phyloP scores from a whole-genome alignment of 2,888 invertebrate species.

The Diarsia mendica region DNA sequence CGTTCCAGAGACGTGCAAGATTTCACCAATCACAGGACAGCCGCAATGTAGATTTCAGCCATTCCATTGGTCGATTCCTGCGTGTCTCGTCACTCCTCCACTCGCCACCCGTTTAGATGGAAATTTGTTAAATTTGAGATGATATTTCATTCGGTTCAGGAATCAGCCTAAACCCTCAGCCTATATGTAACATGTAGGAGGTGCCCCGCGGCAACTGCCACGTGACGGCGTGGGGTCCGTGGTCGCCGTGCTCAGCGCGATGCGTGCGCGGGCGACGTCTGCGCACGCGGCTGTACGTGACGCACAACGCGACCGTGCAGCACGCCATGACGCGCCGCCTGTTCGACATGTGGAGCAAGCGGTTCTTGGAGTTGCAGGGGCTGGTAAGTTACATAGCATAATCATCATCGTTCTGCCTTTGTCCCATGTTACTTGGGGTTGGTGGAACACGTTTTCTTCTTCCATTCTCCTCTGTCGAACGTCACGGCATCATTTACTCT shows the following conservation, averaged over 20 bases:
- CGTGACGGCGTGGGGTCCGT: slow-evolving; percentile 93
- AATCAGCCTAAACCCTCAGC: neutral
- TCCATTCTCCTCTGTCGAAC: no score
- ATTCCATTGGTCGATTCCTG: neutral
- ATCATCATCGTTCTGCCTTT: neutral
- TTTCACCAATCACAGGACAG: neutral
- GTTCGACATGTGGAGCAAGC: slow-evolving; percentile 75
- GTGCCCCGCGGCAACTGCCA: slow-evolving; percentile 87
- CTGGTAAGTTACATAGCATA: slow-evolving; percentile 69
- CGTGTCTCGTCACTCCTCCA: neutral
- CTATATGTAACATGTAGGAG: slow-evolving; percentile 70
- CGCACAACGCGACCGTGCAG: slow-evolving; percentile 74
- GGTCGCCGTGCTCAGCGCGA: slow-evolving; percentile 94
- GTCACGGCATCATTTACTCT: no score
- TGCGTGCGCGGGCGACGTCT: slow-evolving; percentile 93
- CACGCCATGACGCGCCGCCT: slow-evolving; percentile 73
- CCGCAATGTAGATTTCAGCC: neutral
- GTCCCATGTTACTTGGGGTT: no score
- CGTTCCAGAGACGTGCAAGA: neutral
- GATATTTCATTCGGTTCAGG: neutral
- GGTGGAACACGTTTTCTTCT: no score
- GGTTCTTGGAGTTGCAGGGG: slow-evolving; percentile 79
- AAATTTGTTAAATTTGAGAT: neutral
- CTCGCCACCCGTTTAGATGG: neutral
- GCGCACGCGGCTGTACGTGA: slow-evolving; percentile 88